Percentiles rank a stretch among this genome's conserved stretches.
Evolutionary conservation across 2,888 invertebrate genomes (phyloP).

Genomic region (Caenorhabditis macrosperma): DNA sequence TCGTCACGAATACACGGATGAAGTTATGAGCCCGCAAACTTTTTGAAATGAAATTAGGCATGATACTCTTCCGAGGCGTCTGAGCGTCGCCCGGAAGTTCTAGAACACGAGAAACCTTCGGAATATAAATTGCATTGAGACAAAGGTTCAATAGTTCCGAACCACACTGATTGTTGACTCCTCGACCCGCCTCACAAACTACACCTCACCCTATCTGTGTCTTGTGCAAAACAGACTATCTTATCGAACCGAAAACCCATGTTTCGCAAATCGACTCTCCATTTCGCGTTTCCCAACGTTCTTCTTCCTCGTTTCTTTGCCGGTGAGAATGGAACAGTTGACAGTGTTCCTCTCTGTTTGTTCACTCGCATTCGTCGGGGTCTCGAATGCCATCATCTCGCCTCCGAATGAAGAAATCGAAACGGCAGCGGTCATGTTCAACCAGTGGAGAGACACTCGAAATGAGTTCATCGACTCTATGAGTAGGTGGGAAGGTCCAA

Average conservation of each 20-base stretch:
- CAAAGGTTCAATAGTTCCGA: not conserved
- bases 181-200: not conserved
- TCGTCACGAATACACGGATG: no score
- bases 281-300: conserved; percentile 8
- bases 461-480: conserved; percentile 26
- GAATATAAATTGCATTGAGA: no score
- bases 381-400: conserved; percentile 12
- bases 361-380: not conserved
- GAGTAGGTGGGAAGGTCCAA: conserved; percentile 14
- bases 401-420: conserved; percentile 21
- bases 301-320: not conserved
- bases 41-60: no score
- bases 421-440: conserved; percentile 18
- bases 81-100: no score
- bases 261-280: no score
- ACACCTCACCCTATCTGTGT: not conserved
- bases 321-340: conserved; percentile 1
- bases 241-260: conserved; percentile 33
- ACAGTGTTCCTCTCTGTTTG: not conserved
- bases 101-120: no score
- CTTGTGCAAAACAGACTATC: conserved; percentile 40
- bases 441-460: conserved; percentile 21
- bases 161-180: conserved; percentile 1
- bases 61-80: no score
- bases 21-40: no score